Conservation (phyloP, 2,888 invertebrate species). For the Perdita meconis region DNA sequence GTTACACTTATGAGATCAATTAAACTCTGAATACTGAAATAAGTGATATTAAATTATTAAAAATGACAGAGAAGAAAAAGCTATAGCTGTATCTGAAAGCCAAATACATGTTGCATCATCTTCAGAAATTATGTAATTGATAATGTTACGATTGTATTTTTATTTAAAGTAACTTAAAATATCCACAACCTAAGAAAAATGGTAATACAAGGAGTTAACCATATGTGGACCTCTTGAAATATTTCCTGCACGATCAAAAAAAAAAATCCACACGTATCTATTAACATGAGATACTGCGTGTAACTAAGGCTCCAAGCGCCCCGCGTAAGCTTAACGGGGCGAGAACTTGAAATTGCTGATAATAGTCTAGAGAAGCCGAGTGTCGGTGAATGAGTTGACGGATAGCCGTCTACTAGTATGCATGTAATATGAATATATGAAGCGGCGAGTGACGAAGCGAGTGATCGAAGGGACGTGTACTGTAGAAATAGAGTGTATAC, state of each 20-base stretch:
- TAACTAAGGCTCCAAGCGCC: neutral
- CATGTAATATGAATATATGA: conserved; percentile 51
- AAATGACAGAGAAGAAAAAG: too few relatives aligned
- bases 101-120: too few relatives aligned
- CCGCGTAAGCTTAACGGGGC: neutral
- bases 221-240: neutral
- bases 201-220: too few relatives aligned
- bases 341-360: conserved; percentile 26
- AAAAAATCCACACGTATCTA: neutral
- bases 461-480: conserved; percentile 37
- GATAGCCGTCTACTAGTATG: conserved; percentile 28
- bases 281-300: neutral
- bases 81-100: too few relatives aligned
- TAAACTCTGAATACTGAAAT: too few relatives aligned
- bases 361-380: neutral
- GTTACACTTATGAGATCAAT: too few relatives aligned
- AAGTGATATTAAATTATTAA: too few relatives aligned
- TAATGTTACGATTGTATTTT: too few relatives aligned
- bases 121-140: too few relatives aligned
- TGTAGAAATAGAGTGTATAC: conserved; percentile 54
- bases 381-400: conserved; percentile 44
- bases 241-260: neutral
- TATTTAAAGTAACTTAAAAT: too few relatives aligned
- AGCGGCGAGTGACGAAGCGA: conserved; percentile 39
- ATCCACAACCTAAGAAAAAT: too few relatives aligned